Conservation (phyloP, 2,888 invertebrate species). For the Nycteola revayana region DNA sequence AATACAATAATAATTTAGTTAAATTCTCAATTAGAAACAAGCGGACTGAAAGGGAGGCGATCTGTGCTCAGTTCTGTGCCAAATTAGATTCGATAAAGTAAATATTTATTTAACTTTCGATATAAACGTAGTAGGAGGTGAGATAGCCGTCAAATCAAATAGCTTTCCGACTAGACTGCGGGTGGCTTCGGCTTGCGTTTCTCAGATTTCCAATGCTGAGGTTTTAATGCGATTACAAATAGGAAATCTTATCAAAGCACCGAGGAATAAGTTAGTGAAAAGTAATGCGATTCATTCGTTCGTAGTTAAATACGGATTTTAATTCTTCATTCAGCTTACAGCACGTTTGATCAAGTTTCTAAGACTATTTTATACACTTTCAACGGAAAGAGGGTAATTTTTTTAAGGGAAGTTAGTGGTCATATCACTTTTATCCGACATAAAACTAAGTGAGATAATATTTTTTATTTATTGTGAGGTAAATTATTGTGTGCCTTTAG, state of each 20-base stretch:
- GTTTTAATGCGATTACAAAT: constrained; percentile 42
- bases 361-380: too few relatives aligned
- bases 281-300: constrained; percentile 11
- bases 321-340: too few relatives aligned
- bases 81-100: constrained; percentile 79
- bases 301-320: constrained; percentile 1
- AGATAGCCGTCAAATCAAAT: constrained; percentile 78
- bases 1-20: too few relatives aligned
- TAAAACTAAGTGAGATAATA: too few relatives aligned
- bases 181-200: constrained; percentile 56
- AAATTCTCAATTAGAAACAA: constrained; percentile 18
- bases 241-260: constrained; percentile 29
- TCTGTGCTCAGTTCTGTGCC: constrained; percentile 66
- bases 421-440: too few relatives aligned
- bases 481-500: too few relatives aligned
- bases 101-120: constrained; percentile 81
- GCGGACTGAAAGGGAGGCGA: constrained; percentile 44
- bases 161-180: constrained; percentile 72
- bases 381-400: too few relatives aligned
- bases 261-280: constrained; percentile 18
- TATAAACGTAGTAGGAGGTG: constrained; percentile 79
- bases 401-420: too few relatives aligned
- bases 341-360: too few relatives aligned
- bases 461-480: too few relatives aligned
- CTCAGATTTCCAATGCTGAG: constrained; percentile 54